Evolutionary conservation across 1,140 invertebrate species (phyloP), one percentile per base, ranked within the genome.

Genomic region (Nymphalis io): DNA sequence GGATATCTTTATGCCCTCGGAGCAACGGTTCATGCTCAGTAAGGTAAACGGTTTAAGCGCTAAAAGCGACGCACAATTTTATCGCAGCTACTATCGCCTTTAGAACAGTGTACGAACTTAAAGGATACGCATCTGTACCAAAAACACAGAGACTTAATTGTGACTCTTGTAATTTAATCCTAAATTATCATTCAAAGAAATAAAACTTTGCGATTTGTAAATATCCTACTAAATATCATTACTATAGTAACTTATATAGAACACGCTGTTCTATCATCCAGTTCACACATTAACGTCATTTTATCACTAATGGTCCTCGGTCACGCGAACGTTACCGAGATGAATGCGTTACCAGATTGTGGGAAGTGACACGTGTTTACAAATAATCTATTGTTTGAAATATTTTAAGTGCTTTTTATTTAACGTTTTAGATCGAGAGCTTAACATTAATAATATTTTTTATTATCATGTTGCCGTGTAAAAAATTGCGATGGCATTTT

Each of bases 321-420:
- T 74, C 76, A 76, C 76, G 76, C 62, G 42, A 71, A n/a, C 51
- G 39, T 33, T 10, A 18, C 13, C 48, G 40, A 55, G 70, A 64
- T 57, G 65, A 68, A 58, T 60, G 59, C 60, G 51, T 55, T 55
- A n/a, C 51, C 62, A 66, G 74, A 68, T 74, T 76, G 74, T 76
- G 76, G 68, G 76, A 78, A 70, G 21, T 38, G 61, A 68, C 76
- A 79, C 70, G 70, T 79, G 74, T 51, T 63, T 15, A 55, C 18
- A 15, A n/a, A 27, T 55, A 51, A 51, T 55, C 13, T 55, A 55
- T 55, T 23, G 21, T 55, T 55, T n/a, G 13, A 23, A 27, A 27
- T 5, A 55, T 55, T 55, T 27, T 27, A 44, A 27, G 21, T 55
- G 51, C 21, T 27, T 55, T 53, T 55, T 27, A 55, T 15, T 55